Conservation (phyloP, 2,888 invertebrate species). For the Norana najaformis region DNA sequence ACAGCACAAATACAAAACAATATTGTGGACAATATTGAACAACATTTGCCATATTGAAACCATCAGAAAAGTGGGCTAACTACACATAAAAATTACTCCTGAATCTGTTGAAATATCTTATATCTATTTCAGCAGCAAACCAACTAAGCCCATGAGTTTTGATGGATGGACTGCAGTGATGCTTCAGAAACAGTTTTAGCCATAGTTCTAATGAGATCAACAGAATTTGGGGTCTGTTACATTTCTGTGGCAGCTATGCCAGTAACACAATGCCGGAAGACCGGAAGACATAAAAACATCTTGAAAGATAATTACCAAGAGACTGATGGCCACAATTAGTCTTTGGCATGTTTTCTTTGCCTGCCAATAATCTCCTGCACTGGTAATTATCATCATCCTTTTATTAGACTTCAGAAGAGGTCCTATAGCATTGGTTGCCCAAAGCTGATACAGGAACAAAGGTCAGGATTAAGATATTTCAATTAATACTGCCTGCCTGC, state of each 20-base stretch:
- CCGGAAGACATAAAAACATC: background rate
- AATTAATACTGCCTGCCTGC: background rate
- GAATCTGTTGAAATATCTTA: too few relatives aligned
- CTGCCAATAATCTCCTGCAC: background rate
- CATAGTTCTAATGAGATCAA: background rate
- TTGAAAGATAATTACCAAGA: background rate
- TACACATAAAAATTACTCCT: too few relatives aligned
- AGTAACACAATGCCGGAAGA: background rate
- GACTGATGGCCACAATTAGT: constrained; percentile 13
- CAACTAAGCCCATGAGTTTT: too few relatives aligned
- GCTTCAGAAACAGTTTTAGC: background rate
- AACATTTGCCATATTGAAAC: too few relatives aligned
- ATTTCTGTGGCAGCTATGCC: background rate
- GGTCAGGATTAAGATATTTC: background rate
- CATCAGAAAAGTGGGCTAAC: too few relatives aligned
- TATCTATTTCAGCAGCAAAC: too few relatives aligned
- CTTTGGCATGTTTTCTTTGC: constrained; percentile 5
- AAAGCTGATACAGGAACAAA: background rate
- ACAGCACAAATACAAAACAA: too few relatives aligned
- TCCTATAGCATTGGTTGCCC: background rate
- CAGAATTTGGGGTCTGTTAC: background rate
- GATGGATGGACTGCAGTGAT: background rate
- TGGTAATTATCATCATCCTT: background rate
- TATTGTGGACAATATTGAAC: too few relatives aligned
- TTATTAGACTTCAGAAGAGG: constrained; percentile 5